Conservation (phyloP, 2,888 invertebrate genomes). For the Rhagonycha fulva region DNA sequence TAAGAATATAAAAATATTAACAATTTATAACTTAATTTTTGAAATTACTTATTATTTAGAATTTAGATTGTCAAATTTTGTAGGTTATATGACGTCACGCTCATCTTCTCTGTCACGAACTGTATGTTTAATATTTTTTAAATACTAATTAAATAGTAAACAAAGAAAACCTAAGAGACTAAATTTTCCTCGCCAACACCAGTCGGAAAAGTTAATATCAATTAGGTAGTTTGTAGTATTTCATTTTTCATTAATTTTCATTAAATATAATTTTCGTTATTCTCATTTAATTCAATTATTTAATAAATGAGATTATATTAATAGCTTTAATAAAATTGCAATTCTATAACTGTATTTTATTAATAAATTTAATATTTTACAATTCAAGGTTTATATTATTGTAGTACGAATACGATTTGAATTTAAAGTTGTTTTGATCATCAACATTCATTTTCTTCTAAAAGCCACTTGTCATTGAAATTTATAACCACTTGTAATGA, state of each 20-base stretch:
- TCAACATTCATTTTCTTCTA: background rate
- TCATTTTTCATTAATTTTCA: background rate
- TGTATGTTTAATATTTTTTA: no score
- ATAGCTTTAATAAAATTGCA: background rate
- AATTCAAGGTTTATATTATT: background rate
- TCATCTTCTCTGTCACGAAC: no score
- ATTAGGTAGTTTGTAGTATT: background rate
- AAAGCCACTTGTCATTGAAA: conserved; percentile 1
- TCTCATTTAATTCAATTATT: background rate
- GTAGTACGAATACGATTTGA: background rate
- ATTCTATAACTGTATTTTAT: background rate
- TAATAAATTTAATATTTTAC: background rate
- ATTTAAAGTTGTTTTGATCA: background rate
- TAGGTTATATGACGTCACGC: no score
- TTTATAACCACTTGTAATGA: background rate
- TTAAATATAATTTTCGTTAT: background rate
- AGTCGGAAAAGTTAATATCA: background rate
- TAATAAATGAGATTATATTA: background rate
- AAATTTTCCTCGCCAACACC: background rate
- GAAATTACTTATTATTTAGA: no score
- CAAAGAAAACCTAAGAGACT: background rate
- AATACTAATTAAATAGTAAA: no score
- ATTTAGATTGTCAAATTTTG: no score
- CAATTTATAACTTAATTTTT: no score
- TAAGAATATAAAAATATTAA: no score